Percentiles rank a stretch among this genome's conserved stretches.
These are phyloP conservation scores for Coccyzus lansbergi DNA, from an alignment of 2,797 vertebrate genomes.

Conservation along the genomic window DNA sequence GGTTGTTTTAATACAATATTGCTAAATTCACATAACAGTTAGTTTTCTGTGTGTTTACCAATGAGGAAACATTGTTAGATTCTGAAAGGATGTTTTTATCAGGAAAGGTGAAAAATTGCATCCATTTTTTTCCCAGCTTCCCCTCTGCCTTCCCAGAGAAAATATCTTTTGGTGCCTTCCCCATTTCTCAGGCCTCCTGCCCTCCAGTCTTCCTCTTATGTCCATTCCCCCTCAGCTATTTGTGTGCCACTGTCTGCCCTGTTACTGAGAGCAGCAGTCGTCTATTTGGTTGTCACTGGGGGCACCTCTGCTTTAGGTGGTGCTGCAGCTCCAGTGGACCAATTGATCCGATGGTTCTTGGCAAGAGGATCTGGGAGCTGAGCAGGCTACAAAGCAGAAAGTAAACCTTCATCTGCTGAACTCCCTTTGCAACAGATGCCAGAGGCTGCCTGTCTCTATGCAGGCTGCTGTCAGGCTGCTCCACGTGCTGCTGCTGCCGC, in stretches of 20 bases:
- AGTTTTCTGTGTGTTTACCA: not conserved
- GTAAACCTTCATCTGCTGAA: constrained; percentile 23
- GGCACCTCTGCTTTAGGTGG: constrained; percentile 8
- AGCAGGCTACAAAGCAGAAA: constrained; percentile 19
- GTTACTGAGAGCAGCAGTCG: not conserved
- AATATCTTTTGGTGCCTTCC: not conserved
- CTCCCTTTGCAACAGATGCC: constrained; percentile 41
- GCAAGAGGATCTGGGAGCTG: not conserved
- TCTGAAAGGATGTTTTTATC: not conserved
- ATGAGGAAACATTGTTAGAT: not conserved
- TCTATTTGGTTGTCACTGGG: constrained; percentile 30
- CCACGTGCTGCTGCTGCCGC: not conserved
- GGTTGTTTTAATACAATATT: not conserved
- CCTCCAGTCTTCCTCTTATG: not conserved
- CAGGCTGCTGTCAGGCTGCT: not conserved
- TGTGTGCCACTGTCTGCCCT: not conserved
- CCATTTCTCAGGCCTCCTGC: not conserved
- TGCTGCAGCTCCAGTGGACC: constrained; percentile 10
- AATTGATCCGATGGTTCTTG: constrained; percentile 40
- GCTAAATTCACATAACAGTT: not conserved
- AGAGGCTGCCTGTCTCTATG: constrained; percentile 8
- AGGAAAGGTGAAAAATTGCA: not conserved
- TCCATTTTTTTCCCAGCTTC: not conserved
- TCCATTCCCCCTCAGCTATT: constrained; percentile 6
- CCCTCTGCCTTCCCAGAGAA: not conserved